Evolutionary conservation across 2,888 invertebrate species (phyloP).

Genomic region (Mythimna vitellina): DNA sequence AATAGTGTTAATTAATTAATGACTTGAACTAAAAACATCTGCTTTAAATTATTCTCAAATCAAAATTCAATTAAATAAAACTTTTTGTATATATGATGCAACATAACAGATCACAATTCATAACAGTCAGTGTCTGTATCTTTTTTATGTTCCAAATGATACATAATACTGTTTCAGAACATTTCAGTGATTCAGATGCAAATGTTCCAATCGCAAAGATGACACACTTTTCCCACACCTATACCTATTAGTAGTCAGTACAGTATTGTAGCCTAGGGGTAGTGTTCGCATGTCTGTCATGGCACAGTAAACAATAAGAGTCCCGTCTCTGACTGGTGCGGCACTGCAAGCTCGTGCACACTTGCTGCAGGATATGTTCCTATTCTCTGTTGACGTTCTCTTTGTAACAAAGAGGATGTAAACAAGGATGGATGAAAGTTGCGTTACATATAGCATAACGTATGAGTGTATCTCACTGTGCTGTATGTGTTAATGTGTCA

Average conservation of each 20-base stretch:
- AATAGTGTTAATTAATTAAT: too few relatives aligned
- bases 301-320: neutral
- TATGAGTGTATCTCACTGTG: neutral
- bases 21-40: too few relatives aligned
- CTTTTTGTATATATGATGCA: too few relatives aligned
- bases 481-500: slow-evolving; percentile 3
- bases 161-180: too few relatives aligned
- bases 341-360: neutral
- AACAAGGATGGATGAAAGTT: neutral
- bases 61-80: too few relatives aligned
- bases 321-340: neutral
- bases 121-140: too few relatives aligned
- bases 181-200: too few relatives aligned
- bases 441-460: neutral
- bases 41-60: too few relatives aligned
- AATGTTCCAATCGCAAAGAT: too few relatives aligned
- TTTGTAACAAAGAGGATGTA: neutral
- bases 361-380: neutral
- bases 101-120: too few relatives aligned
- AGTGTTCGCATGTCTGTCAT: neutral
- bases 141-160: too few relatives aligned
- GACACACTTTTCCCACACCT: too few relatives aligned
- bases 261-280: neutral
- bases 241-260: neutral
- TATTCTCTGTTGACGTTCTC: neutral